Percentiles rank a stretch among this genome's conserved stretches.
Conservation (phyloP, 2,113 vertebrate species). For the Amphilophus citrinellus region DNA sequence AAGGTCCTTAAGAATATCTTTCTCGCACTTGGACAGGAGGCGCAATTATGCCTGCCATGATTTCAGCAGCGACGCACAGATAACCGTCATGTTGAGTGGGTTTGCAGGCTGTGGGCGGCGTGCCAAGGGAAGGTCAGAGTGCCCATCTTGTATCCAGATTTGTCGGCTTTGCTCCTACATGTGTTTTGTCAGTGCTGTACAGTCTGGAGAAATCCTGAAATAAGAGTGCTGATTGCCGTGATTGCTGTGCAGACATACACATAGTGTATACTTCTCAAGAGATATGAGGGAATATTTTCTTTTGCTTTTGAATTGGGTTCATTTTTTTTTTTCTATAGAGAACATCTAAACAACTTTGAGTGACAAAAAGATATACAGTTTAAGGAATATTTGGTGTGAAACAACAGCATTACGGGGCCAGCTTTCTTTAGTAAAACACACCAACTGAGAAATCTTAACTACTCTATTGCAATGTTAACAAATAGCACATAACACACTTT, state of each 20-base stretch:
- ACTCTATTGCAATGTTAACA: slow-evolving; percentile 33
- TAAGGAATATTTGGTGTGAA: slow-evolving; percentile 19
- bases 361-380: background rate
- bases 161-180: slow-evolving; percentile 75
- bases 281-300: slow-evolving; percentile 7
- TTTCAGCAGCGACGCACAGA: slow-evolving; percentile 76
- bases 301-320: slow-evolving; percentile 35
- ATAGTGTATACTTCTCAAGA: slow-evolving; percentile 49
- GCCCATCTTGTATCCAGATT: slow-evolving; percentile 83
- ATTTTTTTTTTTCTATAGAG: background rate
- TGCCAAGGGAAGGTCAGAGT: slow-evolving; percentile 84
- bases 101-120: slow-evolving; percentile 78
- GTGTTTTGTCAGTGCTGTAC: slow-evolving; percentile 69
- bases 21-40: slow-evolving; percentile 80
- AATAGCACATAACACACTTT: slow-evolving; percentile 57
- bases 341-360: background rate
- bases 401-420: background rate
- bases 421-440: slow-evolving; percentile 24
- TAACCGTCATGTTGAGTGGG: slow-evolving; percentile 80
- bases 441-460: slow-evolving; percentile 29
- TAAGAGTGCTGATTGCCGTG: slow-evolving; percentile 71
- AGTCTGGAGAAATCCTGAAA: slow-evolving; percentile 68
- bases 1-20: slow-evolving; percentile 84
- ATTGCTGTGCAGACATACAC: slow-evolving; percentile 58
- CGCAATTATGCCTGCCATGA: slow-evolving; percentile 81